Evolutionary conservation across 2,888 invertebrate genomes (phyloP), one percentile per base, ranked within the genome.

Genomic region (Macrosoma leucophasiata): DNA sequence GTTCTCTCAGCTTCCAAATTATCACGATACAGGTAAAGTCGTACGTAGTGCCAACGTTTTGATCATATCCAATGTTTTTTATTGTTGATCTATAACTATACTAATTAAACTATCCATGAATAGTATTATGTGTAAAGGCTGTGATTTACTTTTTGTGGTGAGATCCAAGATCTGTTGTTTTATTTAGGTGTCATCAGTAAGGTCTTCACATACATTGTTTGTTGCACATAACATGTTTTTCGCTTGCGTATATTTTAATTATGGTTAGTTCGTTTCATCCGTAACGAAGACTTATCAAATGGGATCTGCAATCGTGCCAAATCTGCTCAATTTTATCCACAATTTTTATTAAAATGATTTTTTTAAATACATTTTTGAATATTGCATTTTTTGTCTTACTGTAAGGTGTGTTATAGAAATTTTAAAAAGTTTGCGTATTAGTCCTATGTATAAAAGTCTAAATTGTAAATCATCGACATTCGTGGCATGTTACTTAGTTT

Each of bases 91-190:
- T 22, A 14, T 30, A 20, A 38, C 36, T 39, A 13, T 42, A 36
- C 24, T 33, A 17, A 24, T 17, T 10, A 14, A 23, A 11, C 13
- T 29, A 29, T 20, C 15, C 9, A 32, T 23, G 34, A 48, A 55
- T 58, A 58, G 52, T 50, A 58, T 71, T 71, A 68, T 67, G 52
- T 70, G 58, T 72, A 54, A 74, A 64, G 81, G 82, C 82, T 82
- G 82, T 82, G 82, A 82, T 66, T 78, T 74, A 62, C 58, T 78
- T 79, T 75, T 58, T 65, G 59, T 61, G 57, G 59, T 65, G 57
- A 58, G 69, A 72, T 68, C 71, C 56, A 61, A 65, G 70, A 74
- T 74, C 64, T 60, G 54, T 61, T 58, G 35, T 55, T 62, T 57
- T 50, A 36, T 36, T 28, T 39, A 44, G 38, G 23, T 36, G 33